Evolutionary conservation across 2,797 vertebrate species (phyloP).

Genomic region (Argya squamiceps): DNA sequence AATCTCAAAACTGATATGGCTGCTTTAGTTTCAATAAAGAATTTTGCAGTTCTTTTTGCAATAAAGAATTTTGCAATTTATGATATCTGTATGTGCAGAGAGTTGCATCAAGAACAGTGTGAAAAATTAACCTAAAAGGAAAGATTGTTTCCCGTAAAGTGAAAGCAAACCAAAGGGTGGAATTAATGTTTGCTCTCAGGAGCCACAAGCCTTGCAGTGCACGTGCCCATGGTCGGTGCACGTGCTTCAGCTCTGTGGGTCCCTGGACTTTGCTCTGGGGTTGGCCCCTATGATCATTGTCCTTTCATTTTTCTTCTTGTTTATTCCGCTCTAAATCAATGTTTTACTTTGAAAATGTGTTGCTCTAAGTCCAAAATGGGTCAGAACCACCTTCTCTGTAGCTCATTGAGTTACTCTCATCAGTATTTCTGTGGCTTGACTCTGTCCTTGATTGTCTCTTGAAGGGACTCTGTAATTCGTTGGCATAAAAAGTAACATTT

Average conservation of each 20-base stretch:
- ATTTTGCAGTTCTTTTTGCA: neutral
- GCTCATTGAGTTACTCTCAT: neutral
- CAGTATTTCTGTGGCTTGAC: neutral
- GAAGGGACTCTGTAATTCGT: neutral
- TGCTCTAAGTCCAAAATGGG: neutral
- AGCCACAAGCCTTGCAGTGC: neutral
- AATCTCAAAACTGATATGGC: neutral
- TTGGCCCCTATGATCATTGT: neutral
- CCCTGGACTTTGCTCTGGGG: neutral
- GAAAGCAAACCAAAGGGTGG: neutral
- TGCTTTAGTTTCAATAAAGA: neutral
- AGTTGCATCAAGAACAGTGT: neutral
- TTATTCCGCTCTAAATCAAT: neutral
- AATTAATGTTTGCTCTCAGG: neutral
- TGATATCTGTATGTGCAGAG: neutral
- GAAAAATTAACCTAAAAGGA: neutral
- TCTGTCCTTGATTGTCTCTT: neutral
- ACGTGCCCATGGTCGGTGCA: rapidly evolving
- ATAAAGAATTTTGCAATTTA: neutral
- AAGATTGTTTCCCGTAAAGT: neutral
- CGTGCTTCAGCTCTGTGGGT: neutral
- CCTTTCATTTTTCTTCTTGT: neutral
- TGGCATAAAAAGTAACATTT: neutral
- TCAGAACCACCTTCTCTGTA: neutral
- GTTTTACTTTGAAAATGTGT: neutral